These are phyloP conservation scores for Cyprinodon variegatus DNA, from an alignment of 2,113 vertebrate species.

Conservation along the genomic window DNA sequence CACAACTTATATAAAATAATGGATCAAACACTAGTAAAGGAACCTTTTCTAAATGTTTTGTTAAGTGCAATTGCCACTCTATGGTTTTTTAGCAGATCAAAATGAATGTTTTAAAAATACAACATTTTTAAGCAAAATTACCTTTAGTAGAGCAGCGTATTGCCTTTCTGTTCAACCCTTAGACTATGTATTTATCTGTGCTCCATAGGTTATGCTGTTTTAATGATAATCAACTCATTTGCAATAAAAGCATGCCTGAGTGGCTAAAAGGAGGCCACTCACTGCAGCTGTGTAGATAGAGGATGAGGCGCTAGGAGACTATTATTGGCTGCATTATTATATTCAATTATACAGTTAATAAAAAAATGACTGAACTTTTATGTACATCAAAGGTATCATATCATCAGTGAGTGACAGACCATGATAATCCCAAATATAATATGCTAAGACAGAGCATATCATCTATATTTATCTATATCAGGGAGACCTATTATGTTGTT, in stretches of 20 bases:
- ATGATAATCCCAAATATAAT: conserved; percentile 34
- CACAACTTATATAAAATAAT: conserved; percentile 27
- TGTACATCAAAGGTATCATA: conserved; percentile 55
- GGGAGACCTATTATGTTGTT: not conserved
- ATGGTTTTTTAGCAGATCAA: conserved; percentile 9
- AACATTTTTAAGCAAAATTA: conserved; percentile 15
- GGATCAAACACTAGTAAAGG: not conserved
- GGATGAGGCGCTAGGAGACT: conserved; percentile 37
- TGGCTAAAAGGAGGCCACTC: conserved; percentile 59
- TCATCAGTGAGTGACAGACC: conserved; percentile 52
- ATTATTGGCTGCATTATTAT: conserved; percentile 52
- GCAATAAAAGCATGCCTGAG: conserved; percentile 62
- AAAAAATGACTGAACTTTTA: conserved; percentile 44
- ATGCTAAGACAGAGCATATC: conserved; percentile 18
- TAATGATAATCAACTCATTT: conserved; percentile 67
- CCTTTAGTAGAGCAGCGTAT: conserved; percentile 11
- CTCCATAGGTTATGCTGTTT: conserved; percentile 21
- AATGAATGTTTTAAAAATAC: conserved; percentile 6
- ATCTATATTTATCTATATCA: conserved; percentile 12
- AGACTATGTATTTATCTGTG: conserved; percentile 56
- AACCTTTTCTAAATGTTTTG: conserved; percentile 22
- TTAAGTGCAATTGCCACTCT: conserved; percentile 8
- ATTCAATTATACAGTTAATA: conserved; percentile 70
- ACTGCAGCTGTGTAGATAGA: conserved; percentile 52
- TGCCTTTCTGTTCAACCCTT: conserved; percentile 32